A percentile compares a stretch with the other conserved stretches of the same genome.
Evolutionary conservation across 2,797 vertebrate genomes (phyloP).

Genomic region (Clamator glandarius): DNA sequence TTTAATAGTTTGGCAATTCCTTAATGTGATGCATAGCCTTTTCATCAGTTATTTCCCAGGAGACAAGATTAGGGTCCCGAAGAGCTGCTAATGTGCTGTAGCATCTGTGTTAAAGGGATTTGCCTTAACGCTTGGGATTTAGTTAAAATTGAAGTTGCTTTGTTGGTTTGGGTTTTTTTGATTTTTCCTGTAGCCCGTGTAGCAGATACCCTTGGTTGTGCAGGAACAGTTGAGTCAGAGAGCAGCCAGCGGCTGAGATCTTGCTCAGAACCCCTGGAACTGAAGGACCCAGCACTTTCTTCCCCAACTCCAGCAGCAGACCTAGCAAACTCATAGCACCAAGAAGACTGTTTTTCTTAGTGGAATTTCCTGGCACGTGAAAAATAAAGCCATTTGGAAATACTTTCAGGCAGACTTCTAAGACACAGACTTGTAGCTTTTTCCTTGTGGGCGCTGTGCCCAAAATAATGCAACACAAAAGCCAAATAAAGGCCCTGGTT

Average conservation of each 20-base stretch:
- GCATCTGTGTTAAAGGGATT: neutral
- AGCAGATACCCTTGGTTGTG: neutral
- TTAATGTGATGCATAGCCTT: neutral
- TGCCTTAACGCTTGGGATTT: neutral
- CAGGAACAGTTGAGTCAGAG: neutral
- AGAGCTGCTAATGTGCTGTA: neutral
- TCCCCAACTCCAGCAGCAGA: neutral
- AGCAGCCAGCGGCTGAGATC: neutral
- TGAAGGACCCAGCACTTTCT: neutral
- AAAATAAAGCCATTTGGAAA: neutral
- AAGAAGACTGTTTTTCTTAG: neutral
- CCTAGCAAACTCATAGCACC: neutral
- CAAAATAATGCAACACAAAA: neutral
- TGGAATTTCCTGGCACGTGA: neutral
- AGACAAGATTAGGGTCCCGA: neutral
- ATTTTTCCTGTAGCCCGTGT: neutral
- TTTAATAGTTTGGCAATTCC: conserved; percentile 2
- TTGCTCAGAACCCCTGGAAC: neutral
- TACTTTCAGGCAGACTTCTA: conserved; percentile 11
- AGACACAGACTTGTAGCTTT: conserved; percentile 9
- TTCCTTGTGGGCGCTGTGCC: neutral
- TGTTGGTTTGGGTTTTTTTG: neutral
- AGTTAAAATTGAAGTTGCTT: neutral
- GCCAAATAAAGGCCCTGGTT: conserved; percentile 13
- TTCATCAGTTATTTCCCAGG: neutral